Conservation (phyloP, 1,140 invertebrate species). For the Lethocerus indicus region DNA sequence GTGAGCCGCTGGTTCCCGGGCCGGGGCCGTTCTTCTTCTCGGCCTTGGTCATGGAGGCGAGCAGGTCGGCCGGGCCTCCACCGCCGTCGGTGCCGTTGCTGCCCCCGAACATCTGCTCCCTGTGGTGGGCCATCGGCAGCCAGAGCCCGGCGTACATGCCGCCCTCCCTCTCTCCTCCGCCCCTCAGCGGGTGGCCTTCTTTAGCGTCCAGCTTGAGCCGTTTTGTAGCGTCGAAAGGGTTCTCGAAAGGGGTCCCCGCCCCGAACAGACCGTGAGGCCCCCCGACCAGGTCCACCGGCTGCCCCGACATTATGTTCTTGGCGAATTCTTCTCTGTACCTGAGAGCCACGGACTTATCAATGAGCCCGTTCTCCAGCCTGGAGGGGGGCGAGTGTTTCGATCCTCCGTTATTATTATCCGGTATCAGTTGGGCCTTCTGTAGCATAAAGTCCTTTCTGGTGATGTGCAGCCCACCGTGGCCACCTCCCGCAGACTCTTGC, state of each 20-base stretch:
- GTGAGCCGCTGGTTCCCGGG: constrained; percentile 35
- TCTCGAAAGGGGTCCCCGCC: constrained; percentile 42
- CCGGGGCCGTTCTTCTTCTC: constrained; percentile 21
- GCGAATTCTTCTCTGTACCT: constrained; percentile 56
- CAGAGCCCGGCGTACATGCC: constrained; percentile 27
- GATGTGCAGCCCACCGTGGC: constrained; percentile 19
- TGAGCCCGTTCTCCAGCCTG: constrained; percentile 23
- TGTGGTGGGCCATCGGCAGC: constrained; percentile 32
- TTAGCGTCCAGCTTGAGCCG: constrained; percentile 45
- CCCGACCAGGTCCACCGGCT: constrained; percentile 30
- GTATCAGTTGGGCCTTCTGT: constrained; percentile 18
- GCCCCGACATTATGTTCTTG: constrained; percentile 36
- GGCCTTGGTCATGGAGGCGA: too few relatives aligned
- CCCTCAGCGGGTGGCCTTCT: constrained; percentile 19
- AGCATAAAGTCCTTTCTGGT: constrained; percentile 19
- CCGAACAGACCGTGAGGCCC: constrained; percentile 38
- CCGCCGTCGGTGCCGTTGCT: constrained; percentile 16
- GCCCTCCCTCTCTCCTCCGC: constrained; percentile 27
- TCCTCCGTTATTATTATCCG: constrained; percentile 22
- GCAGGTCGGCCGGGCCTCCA: constrained; percentile 29
- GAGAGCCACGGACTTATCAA: constrained; percentile 41
- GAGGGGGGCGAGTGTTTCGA: constrained; percentile 11
- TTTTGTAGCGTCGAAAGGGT: constrained; percentile 53
- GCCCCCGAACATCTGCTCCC: constrained; percentile 32
- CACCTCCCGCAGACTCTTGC: constrained; percentile 47